Evolutionary conservation across 2,113 vertebrate genomes (phyloP), one percentile per base, ranked within the genome.

Genomic region (Junco hyemalis): DNA sequence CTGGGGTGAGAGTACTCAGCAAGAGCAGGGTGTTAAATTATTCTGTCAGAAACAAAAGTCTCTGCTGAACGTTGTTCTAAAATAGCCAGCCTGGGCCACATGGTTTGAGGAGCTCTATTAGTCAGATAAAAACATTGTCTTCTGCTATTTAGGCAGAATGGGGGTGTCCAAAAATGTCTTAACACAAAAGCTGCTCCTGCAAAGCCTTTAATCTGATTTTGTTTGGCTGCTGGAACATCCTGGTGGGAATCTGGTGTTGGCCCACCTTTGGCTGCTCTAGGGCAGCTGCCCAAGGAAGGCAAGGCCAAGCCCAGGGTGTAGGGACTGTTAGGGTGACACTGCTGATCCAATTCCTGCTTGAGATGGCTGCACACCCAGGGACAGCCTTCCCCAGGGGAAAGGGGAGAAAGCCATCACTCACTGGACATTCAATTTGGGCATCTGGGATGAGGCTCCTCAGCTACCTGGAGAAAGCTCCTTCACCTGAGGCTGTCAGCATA

Each of bases 41-140:
- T 78, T 89, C 83, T 53, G n/a, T 54, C 64, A 92, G 93, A 89
- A 95, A 87, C 81, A 81, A 88, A 53, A 68, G 77, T 81, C 84
- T 79, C n/a, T 36, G 45, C 66, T 74, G 91, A 97, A 56, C 0
- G 0, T 66, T 74, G 60, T 35, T 93, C 74, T 92, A 93, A 93
- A 93, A 84, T 76, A 86, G 40, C 60, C 64, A 80, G 42, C 33
- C 44, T 36, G 25, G 22, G 56, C 56, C 65, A 65, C 5, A 11
- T 5, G 15, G 56, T 66, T 90, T 91, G 84, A 48, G 59, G 74
- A 88, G 59, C 53, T 89, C 38, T 79, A 4, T 91, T 65, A 87
- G 71, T 51, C 25, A 72, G 61, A 84, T 48, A 31, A 81, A 94
- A 94, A 50, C 31, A 38, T n/a, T 48, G 72, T 48, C 51, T 91